phyloP scores from a whole-genome alignment of 2,797 vertebrate species.

The Gallinago stenura region DNA sequence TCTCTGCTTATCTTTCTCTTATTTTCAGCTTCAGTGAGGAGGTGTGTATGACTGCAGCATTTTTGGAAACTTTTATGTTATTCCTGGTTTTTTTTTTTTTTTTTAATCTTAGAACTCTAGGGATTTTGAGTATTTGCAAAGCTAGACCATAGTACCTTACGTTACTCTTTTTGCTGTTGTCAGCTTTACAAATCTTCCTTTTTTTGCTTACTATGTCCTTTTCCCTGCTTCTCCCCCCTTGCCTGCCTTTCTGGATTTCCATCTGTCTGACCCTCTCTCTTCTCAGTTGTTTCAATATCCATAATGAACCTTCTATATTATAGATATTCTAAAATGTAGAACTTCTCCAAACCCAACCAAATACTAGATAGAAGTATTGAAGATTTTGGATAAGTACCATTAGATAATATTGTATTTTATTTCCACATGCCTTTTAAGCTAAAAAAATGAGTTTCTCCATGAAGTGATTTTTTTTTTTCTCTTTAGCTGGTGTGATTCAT shows the following conservation, averaged over 20 bases:
- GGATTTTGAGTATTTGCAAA: not conserved
- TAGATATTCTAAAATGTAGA: not conserved
- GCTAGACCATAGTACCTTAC: not conserved
- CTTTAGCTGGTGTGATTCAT: not conserved
- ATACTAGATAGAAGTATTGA: not conserved
- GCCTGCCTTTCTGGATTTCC: not conserved
- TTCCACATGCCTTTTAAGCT: not conserved
- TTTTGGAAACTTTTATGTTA: not conserved
- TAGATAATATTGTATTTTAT: not conserved
- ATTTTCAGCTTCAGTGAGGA: slow-evolving; percentile 15
- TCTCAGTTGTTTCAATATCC: not conserved
- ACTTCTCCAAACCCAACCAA: not conserved
- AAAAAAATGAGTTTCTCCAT: not conserved
- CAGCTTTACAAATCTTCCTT: not conserved
- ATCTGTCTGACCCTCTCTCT: not conserved
- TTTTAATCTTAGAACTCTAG: not conserved
- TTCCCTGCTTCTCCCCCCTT: not conserved
- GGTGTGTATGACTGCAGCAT: not conserved
- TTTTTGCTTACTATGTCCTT: not conserved
- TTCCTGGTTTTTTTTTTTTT: not conserved
- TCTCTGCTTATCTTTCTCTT: not conserved
- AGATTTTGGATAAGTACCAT: not conserved
- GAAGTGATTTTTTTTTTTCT: not conserved
- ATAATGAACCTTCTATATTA: not conserved
- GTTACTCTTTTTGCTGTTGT: not conserved